Evolutionary conservation across 2,113 vertebrate species (phyloP), one percentile per base, ranked within the genome.

Genomic region (Chaetorhynchus papuensis): DNA sequence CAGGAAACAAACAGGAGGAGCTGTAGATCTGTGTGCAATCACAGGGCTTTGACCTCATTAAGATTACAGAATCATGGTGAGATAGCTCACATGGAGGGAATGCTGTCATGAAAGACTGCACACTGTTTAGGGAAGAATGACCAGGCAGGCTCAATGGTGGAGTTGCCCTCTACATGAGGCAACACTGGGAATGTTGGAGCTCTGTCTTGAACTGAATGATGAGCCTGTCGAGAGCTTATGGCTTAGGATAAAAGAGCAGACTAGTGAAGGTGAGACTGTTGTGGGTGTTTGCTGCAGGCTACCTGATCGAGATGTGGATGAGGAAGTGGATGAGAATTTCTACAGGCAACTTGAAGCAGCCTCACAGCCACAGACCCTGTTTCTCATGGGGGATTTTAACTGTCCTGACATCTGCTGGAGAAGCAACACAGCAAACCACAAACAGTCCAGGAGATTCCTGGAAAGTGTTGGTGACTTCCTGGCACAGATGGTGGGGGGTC

Each of bases 151-250:
- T 23, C 27, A 1, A 1, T 27, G 37, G 21, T 57, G 21, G 17
- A 50, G 31, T 1, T 52, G 31, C 14, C 37, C 33, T 42, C 31
- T 77, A 5, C 33, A 22, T 15, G 14, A 60, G 18, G 53, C 27
- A 68, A 15, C 11, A 13, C 22, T 52, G 52, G 45, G 14, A 52
- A 11, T 13, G 9, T 27, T 14, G 27, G 45, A 59, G 18, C 18
- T 69, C 33, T 37, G 14, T 37, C 53, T 60, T 60, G 45, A 33
- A 18, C 9, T 18, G 33, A 27, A 35, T 27, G 27, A 60, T 77
- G 45, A 68, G 20, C 9, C 8, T 49, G 52, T 16, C 0, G 2
- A 66, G 31, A 42, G 3, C 22, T 37, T 33, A 22, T 6, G 39
- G 9, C 14, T 19, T 23, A 60, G 45, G 9, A 19, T 28, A 52